Percentiles rank a stretch among this genome's conserved stretches.
Evolutionary conservation across 23 tunicate species (phyloP).

Genomic region (Diplosoma virens): DNA sequence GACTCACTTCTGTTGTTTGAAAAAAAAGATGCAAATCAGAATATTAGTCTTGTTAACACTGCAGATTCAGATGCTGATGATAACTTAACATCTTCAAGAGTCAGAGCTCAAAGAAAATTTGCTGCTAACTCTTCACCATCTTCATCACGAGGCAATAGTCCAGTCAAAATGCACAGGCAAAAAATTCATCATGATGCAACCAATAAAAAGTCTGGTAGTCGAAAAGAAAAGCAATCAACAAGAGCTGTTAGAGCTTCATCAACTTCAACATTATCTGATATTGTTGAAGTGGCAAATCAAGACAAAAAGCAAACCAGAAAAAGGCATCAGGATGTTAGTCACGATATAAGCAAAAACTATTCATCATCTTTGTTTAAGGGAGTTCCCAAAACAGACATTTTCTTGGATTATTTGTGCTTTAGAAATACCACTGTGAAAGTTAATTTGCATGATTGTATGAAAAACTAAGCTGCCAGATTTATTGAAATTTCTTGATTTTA

Average conservation of each 20-base stretch:
- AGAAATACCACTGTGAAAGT: constrained; percentile 59
- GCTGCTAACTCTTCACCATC: constrained; percentile 62
- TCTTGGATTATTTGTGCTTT: constrained; percentile 64
- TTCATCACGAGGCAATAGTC: constrained; percentile 54
- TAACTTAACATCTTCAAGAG: neutral
- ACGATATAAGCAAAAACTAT: neutral
- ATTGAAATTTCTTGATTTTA: too few relatives aligned
- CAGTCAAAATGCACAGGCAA: constrained; percentile 62
- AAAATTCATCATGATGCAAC: neutral
- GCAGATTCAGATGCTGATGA: constrained; percentile 13
- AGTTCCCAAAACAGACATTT: constrained; percentile 59
- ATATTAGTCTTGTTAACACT: neutral
- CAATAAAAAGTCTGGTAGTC: neutral
- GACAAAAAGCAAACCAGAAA: neutral
- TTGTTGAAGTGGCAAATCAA: neutral
- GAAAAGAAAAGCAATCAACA: neutral
- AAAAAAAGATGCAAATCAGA: neutral
- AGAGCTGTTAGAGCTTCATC: constrained; percentile 21
- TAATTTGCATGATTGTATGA: constrained; percentile 22
- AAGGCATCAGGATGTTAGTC: neutral
- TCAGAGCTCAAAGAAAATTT: constrained; percentile 79
- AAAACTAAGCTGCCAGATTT: neutral
- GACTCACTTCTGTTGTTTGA: neutral
- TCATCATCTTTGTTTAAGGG: constrained; percentile 33
- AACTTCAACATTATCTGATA: neutral